Evolutionary conservation across 1,140 invertebrate genomes (phyloP), one percentile per base, ranked within the genome.

Genomic region (Drosophila teissieri): DNA sequence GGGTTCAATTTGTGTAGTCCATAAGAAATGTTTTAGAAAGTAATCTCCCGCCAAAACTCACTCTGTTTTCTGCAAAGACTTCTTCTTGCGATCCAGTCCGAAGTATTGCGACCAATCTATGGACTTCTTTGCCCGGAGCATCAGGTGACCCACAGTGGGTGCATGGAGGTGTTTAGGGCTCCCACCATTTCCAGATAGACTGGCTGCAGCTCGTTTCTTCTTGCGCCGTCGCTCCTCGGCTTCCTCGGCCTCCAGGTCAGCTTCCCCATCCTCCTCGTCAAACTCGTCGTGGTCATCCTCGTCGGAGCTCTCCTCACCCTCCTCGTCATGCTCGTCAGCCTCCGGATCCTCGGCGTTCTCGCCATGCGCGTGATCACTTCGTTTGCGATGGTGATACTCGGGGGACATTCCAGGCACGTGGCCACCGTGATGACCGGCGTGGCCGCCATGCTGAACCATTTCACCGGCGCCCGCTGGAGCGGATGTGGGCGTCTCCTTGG

Each of bases 61-160:
- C 84, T 89, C 73, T n/a, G 63, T 45, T 12, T 48, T 15, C 46
- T 65, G 58, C 1, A 42, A 48, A 6, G 94, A 93, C 77, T 96
- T 96, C 92, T 94, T 95, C 67, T 96, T 95, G 56, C 95, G 94
- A 91, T 97, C 96, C 49, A 97, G 94, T 0, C 96, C 96, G 82
- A 97, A 97, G 77, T 97, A 97, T 53, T 96, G 94, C 0, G 96
- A 96, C 96, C 96, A 97, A 75, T 97, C 95, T 39, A 97, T 94
- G 11, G 95, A 96, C 91, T 97, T 97, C 91, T 97, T 97, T 72
- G 91, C 83, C 64, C 92, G 74, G 14, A 83, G 73, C 67, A 74
- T 86, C 5, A 83, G 37, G 46, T 91, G 85, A 0, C 77, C 78
- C 17, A 83, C 78, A 8, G 67, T 78, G 15, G 85, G 85, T 4